Evolutionary conservation across 2,113 vertebrate species (phyloP), one percentile per base, ranked within the genome.

Genomic region (Centropus unirufus): DNA sequence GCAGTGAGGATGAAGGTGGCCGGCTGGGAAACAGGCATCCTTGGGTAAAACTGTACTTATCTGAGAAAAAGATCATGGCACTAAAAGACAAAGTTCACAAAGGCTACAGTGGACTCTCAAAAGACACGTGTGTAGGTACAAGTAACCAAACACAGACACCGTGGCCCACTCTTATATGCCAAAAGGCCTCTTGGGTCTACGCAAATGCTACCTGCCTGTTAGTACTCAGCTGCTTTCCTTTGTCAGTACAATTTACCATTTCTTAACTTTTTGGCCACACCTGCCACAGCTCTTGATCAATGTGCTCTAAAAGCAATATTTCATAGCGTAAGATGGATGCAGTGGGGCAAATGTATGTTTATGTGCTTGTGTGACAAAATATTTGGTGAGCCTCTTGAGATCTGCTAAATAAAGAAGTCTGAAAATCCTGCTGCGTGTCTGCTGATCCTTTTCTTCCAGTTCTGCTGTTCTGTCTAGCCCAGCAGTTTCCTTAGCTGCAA

Each of bases 241-340:
- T 0, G 0, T 74, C 68, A 23, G 11, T 61, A 51, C 44, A 68
- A 52, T 73, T 51, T 42, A 55, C 24, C 1, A 2, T 24, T 58
- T 67, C 3, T 0, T 12, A 58, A 36, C 23, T 51, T 36, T 70
- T 73, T 63, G 68, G 46, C 74, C 81, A 40, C 29, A 18, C 1
- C 2, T 36, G 62, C 49, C 42, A 59, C 58, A 83, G 42, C n/a
- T 90, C 74, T 55, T 34, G 44, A 46, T 13, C 46, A 49, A 66
- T 85, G 36, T 39, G 23, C 40, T 87, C 36, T 39, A 26, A 12
- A 87, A 57, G 36, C 14, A 52, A 26, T 64, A 34, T 81, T 81
- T 62, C 40, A 24, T n/a, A 57, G 44, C 5, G 0, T 22, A 78
- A 81, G 4, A 19, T 8, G 24, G 23, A n/a, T 39, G 49, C 29